Percentiles rank a stretch among this genome's conserved stretches.
These are phyloP conservation scores for Trochalopteron elliotii DNA, from an alignment of 2,113 vertebrate species.

Conservation along the genomic window DNA sequence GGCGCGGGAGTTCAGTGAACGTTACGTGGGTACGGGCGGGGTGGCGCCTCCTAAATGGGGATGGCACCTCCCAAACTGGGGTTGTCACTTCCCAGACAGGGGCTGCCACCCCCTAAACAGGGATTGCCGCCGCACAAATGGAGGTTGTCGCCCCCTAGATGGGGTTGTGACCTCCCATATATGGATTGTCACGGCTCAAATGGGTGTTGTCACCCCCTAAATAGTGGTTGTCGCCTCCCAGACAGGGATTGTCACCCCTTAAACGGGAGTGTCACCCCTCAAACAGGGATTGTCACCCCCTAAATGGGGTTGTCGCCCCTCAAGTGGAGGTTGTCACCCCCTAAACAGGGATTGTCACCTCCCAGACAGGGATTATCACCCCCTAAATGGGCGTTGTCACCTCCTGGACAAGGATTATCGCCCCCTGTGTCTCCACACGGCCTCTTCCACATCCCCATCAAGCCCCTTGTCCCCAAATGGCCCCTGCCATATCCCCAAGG, in stretches of 20 bases:
- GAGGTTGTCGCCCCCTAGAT: not conserved
- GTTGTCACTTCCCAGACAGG: not conserved
- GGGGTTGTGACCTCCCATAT: not conserved
- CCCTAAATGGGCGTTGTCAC: not conserved
- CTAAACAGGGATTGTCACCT: not conserved
- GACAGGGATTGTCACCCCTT: not conserved
- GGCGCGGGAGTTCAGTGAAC: slow-evolving; percentile 71
- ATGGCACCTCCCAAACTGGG: not conserved
- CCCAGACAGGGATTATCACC: not conserved
- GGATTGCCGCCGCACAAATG: rapidly evolving
- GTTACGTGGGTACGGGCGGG: slow-evolving; percentile 77
- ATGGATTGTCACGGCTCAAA: rapidly evolving
- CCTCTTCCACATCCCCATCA: not conserved
- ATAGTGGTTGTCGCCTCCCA: not conserved
- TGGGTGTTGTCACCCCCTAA: not conserved
- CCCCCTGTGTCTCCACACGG: not conserved
- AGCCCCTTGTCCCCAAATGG: not conserved
- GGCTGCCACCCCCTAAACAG: not conserved
- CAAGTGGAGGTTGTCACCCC: too few relatives aligned
- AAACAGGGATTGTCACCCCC: not conserved
- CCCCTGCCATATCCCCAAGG: not conserved
- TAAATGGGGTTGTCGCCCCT: not conserved
- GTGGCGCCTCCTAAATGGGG: not conserved
- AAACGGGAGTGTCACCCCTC: not conserved
- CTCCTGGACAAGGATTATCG: not conserved